phyloP scores from a whole-genome alignment of 2,888 invertebrate species.

The Melinaea marsaeus region DNA sequence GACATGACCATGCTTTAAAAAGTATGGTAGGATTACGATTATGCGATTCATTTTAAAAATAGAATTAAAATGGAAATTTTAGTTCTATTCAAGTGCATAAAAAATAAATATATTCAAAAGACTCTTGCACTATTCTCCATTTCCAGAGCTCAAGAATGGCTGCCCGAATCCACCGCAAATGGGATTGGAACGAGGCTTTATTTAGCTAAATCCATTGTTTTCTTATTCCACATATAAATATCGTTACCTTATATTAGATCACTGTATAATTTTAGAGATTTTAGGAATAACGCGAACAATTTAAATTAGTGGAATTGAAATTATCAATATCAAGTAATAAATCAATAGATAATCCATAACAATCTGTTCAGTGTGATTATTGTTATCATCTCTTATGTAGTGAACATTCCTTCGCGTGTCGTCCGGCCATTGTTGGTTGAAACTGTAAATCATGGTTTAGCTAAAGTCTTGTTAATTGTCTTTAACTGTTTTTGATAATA shows the following conservation, averaged over 20 bases:
- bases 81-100: neutral
- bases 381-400: slow-evolving; percentile 15
- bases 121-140: neutral
- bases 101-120: neutral
- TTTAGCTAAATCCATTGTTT: neutral
- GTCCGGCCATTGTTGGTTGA: slow-evolving; percentile 12
- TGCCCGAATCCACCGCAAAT: slow-evolving; percentile 11
- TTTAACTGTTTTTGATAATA: neutral
- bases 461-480: neutral
- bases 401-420: slow-evolving; percentile 17
- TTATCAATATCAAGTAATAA: slow-evolving; percentile 7
- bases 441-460: slow-evolving; percentile 4
- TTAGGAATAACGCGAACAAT: neutral
- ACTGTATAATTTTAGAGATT: neutral
- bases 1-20: no score
- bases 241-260: neutral
- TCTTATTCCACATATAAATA: neutral
- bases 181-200: slow-evolving; percentile 10
- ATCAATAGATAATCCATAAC: slow-evolving; percentile 4
- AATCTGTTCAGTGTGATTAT: slow-evolving; percentile 5
- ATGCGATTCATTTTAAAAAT: no score
- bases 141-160: slow-evolving; percentile 5
- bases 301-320: no score
- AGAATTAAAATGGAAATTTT: no score
- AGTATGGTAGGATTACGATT: no score